Evolutionary conservation across 2,888 invertebrate species (phyloP).

Genomic region (Megaustenia siamemsis): DNA sequence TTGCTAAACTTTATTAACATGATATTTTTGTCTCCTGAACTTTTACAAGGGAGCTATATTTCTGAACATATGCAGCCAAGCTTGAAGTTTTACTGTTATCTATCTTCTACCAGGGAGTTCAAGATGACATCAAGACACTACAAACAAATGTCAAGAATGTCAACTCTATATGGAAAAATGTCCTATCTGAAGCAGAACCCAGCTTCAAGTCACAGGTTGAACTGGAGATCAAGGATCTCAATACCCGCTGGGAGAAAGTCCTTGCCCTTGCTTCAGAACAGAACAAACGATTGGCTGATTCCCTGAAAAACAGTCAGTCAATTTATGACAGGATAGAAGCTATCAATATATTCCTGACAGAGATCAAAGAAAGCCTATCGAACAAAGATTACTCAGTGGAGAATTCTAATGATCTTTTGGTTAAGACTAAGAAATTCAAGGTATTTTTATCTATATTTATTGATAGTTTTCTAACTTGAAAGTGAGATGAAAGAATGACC

Average conservation of each 20-base stretch:
- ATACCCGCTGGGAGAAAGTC: constrained; percentile 82
- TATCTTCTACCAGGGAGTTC: constrained; percentile 82
- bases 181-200: constrained; percentile 84
- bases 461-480: background rate
- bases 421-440: constrained; percentile 76
- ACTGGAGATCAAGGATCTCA: constrained; percentile 82
- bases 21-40: no score
- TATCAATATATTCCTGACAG: constrained; percentile 84
- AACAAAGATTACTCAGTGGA: constrained; percentile 77
- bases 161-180: constrained; percentile 82
- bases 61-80: no score
- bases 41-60: no score
- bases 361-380: constrained; percentile 84
- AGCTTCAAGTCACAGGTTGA: constrained; percentile 81
- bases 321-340: constrained; percentile 83
- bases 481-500: no score
- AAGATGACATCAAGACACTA: constrained; percentile 84
- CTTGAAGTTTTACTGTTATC: background rate
- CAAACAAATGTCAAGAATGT: constrained; percentile 84
- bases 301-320: constrained; percentile 80
- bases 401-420: constrained; percentile 71
- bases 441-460: constrained; percentile 60
- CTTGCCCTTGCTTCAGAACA: constrained; percentile 81
- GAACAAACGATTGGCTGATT: constrained; percentile 82
- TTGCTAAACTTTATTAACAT: no score